These are phyloP conservation scores for Chironomus tentans DNA, from an alignment of 2,888 invertebrate genomes.

Conservation along the genomic window DNA sequence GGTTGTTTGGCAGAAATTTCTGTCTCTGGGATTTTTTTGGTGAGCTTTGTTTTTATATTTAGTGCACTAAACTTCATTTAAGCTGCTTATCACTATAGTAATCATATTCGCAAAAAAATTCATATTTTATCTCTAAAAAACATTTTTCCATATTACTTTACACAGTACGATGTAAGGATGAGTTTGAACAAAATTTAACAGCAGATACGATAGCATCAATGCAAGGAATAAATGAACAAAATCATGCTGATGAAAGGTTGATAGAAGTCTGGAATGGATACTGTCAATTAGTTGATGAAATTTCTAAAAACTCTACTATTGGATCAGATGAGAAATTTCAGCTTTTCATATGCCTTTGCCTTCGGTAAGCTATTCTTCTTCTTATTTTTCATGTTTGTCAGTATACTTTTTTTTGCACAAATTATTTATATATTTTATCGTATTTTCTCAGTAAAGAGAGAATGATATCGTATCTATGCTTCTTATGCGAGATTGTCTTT, in stretches of 20 bases:
- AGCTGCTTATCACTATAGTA: no score
- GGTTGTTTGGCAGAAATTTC: conserved; percentile 86
- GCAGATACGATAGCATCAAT: conserved; percentile 46
- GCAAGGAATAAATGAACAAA: conserved; percentile 35
- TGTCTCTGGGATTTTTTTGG: conserved; percentile 98
- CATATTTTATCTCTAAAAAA: background rate
- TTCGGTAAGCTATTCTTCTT: conserved; percentile 53
- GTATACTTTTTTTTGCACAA: no score
- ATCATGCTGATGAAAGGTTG: conserved; percentile 38
- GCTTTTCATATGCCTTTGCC: conserved; percentile 86
- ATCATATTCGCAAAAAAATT: no score
- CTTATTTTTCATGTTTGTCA: background rate
- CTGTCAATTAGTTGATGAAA: conserved; percentile 81
- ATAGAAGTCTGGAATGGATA: conserved; percentile 77
- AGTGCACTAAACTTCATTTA: no score
- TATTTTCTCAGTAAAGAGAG: no score
- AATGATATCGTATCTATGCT: no score
- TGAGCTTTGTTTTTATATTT: conserved; percentile 42
- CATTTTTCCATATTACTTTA: background rate
- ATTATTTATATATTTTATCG: no score
- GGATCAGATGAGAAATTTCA: conserved; percentile 99
- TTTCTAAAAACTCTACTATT: conserved; percentile 57
- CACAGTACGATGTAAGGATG: conserved; percentile 67
- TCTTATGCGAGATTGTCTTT: no score
- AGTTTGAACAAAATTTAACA: conserved; percentile 63